Evolutionary conservation across 1,140 invertebrate genomes (phyloP), one percentile per base, ranked within the genome.

Genomic region (Drosophila tropicalis): DNA sequence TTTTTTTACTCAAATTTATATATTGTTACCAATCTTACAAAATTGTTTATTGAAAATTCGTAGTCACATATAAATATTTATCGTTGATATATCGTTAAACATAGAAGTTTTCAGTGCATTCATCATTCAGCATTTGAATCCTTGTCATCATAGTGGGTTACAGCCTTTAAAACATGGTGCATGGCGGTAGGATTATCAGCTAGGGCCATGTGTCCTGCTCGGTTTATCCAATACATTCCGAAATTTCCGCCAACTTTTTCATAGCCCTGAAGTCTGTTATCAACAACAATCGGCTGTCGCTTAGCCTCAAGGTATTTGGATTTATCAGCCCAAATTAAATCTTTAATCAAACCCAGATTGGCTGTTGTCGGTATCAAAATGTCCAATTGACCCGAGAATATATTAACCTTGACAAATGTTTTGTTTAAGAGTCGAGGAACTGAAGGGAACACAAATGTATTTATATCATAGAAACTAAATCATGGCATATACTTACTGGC

Each of bases 171-270:
- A 5, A 92, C 85, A 25, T 86, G 68, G 0, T 77, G 72, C 91
- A 92, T 84, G 6, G 79, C 91, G 2, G 66, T 70, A 0, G 91
- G 91, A 69, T 92, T 92, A 22, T 92, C 91, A 3, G 57, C 81
- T 40, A 85, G 91, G 0, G 94, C 94, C 93, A 94, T 93, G 83
- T 95, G 94, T 3, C 94, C 94, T 32, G 94, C 93, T 32, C 94
- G 92, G 22, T 94, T 89, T 41, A 97, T 94, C 95, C 96, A 96
- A 83, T 96, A 96, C 90, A 97, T 94, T 17, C 93, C 92, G 47
- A 97, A 95, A 60, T 95, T 95, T 12, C 94, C 94, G 40, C 93
- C 94, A 1, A 91, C 83, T 80, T 96, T 96, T 39, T 94, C 92
- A 80, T 95, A 96, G 12, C 95, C 96, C 79, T 95, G 95, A 10